Conservation (phyloP, 2,888 invertebrate species). For the Oxyteleia sp. region DNA sequence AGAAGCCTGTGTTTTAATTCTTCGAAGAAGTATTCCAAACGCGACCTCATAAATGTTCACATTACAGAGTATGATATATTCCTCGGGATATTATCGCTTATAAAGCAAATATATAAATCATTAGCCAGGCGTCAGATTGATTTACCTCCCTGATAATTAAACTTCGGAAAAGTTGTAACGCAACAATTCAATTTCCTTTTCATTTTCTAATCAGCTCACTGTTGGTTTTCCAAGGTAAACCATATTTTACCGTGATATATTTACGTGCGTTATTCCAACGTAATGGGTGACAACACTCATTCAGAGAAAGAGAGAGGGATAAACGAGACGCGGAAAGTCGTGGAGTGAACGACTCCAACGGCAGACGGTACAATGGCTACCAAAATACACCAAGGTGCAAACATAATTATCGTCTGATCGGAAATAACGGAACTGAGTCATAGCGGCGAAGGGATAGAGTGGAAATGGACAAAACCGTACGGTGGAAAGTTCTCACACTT, state of each 20-base stretch:
- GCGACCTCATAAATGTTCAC: background rate
- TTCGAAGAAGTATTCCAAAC: too few species aligned
- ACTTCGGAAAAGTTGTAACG: conserved; percentile 5
- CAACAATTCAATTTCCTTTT: conserved; percentile 15
- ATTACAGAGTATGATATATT: background rate
- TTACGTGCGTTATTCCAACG: background rate
- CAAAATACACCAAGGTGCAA: conserved; percentile 6
- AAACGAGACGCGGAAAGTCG: conserved; percentile 3
- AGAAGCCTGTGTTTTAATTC: too few species aligned
- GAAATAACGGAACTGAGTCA: conserved; percentile 27
- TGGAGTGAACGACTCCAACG: background rate
- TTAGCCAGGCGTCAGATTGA: conserved; percentile 6
- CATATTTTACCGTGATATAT: conserved; percentile 18
- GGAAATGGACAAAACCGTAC: conserved; percentile 27
- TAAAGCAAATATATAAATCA: conserved; percentile 32
- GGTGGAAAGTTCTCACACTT: conserved; percentile 26
- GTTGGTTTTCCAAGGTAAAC: conserved; percentile 1
- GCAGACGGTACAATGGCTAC: background rate
- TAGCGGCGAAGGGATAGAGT: background rate
- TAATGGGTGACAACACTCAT: background rate
- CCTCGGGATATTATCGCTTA: background rate
- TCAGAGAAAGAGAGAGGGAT: too few species aligned
- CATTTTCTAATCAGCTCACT: background rate
- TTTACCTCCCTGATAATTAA: conserved; percentile 23
- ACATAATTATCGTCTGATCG: conserved; percentile 1